Base-by-base conservation (phyloP, 1,140 invertebrate genomes). In the Leptonema lineaticorne region DNA sequence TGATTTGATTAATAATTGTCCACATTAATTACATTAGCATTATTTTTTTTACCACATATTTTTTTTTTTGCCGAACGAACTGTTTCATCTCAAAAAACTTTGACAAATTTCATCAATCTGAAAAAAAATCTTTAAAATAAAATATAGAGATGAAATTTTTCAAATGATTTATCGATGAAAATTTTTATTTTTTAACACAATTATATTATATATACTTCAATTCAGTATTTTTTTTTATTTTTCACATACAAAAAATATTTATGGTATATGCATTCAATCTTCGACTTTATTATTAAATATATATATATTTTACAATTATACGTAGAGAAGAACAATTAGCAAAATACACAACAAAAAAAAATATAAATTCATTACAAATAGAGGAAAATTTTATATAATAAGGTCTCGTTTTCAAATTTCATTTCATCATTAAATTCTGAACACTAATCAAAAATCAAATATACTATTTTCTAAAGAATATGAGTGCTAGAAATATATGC, bases 171-270 rank as follows among this genome's bases (percentile, higher is more conserved):
- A n/a, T n/a, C n/a, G n/a, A n/a, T n/a, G n/a, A n/a, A n/a, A n/a
- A n/a, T n/a, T n/a, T n/a, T n/a, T n/a, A n/a, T n/a, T n/a, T n/a
- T 48, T 8, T 48, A 11, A 48, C 33, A 37, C n/a, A 37, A n/a
- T 53, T 11, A 53, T 53, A 9, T 53, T 53, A 53, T 18, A 4
- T 58, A 29, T 26, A 58, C 2, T 58, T 57, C 4, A 22, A 24
- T 7, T 14, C 26, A n/a, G 16, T 16, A 20, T 24, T 59, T 37
- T 37, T 29, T 62, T 50, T 24, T 29, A 33, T 22, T 8, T 20
- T 62, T 22, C 27, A 41, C 26, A 50, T 64, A 64, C 62, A 50
- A 50, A 64, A 64, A 64, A 64, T 50, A 64, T 64, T 29, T 18
- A 22, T 53, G 18, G n/a, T n/a, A n/a, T n/a, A n/a, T n/a, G n/a